Conservation (phyloP, 1,140 invertebrate genomes). For the Ceratina calcarata region DNA sequence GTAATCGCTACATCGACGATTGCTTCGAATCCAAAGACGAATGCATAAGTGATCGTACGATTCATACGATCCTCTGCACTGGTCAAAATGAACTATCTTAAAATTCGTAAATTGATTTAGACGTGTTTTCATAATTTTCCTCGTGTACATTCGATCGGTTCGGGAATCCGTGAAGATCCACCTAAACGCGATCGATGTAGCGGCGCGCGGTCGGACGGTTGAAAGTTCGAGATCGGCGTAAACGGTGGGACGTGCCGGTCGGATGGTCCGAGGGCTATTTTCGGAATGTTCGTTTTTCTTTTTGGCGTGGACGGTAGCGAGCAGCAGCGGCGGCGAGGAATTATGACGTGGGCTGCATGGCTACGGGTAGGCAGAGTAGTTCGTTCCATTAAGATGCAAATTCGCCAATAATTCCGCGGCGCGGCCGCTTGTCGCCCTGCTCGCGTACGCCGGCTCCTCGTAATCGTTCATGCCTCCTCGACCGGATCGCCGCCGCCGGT, state of each 20-base stretch:
- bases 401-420: constrained; percentile 77
- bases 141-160: too few species aligned
- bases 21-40: too few species aligned
- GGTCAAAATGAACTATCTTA: too few species aligned
- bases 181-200: too few species aligned
- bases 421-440: constrained; percentile 70
- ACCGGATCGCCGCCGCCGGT: constrained; percentile 16
- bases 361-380: constrained; percentile 63
- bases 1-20: too few species aligned
- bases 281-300: constrained; percentile 61
- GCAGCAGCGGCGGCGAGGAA: constrained; percentile 67
- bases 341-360: constrained; percentile 72
- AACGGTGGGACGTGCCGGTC: constrained; percentile 39
- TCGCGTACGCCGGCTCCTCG: constrained; percentile 49
- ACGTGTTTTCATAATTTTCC: too few species aligned
- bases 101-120: too few species aligned
- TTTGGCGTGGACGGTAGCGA: constrained; percentile 62
- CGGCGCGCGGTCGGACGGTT: not conserved
- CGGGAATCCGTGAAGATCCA: too few species aligned
- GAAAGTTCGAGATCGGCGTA: constrained; percentile 50
- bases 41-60: too few species aligned
- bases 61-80: too few species aligned
- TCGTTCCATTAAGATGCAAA: constrained; percentile 81
- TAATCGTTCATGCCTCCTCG: constrained; percentile 61
- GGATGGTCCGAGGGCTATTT: constrained; percentile 48